Percentiles rank a stretch among this genome's conserved stretches.
Evolutionary conservation across 2,113 vertebrate species (phyloP).

Genomic region (Picathartes gymnocephalus): DNA sequence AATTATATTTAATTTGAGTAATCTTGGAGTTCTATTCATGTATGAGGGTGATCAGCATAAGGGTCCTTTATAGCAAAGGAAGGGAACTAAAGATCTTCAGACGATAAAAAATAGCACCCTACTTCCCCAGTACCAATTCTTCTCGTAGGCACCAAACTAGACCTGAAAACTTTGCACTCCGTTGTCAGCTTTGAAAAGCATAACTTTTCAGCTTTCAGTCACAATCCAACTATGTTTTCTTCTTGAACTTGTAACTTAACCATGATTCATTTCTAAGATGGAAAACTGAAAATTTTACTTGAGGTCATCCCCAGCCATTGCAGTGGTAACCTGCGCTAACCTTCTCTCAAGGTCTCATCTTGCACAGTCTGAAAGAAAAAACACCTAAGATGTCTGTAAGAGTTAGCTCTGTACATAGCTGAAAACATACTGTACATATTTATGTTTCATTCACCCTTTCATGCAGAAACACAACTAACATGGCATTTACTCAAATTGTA

Average conservation of each 20-base stretch:
- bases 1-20: neutral
- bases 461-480: rapidly evolving
- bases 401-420: neutral
- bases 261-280: neutral
- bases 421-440: neutral
- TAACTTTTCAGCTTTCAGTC: neutral
- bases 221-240: neutral
- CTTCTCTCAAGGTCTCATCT: neutral
- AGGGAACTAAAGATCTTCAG: neutral
- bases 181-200: neutral
- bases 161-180: neutral
- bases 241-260: neutral
- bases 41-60: neutral
- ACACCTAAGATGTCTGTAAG: neutral
- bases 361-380: neutral
- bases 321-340: neutral
- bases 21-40: neutral
- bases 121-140: neutral
- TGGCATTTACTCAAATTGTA: neutral
- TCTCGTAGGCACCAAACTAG: neutral
- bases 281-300: neutral
- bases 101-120: neutral
- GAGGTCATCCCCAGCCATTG: neutral
- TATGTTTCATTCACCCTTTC: neutral
- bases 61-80: neutral